A percentile compares a stretch with the other conserved stretches of the same genome.
These are phyloP conservation scores for Crotalus adamanteus DNA, from an alignment of 2,797 vertebrate genomes.

Conservation along the genomic window DNA sequence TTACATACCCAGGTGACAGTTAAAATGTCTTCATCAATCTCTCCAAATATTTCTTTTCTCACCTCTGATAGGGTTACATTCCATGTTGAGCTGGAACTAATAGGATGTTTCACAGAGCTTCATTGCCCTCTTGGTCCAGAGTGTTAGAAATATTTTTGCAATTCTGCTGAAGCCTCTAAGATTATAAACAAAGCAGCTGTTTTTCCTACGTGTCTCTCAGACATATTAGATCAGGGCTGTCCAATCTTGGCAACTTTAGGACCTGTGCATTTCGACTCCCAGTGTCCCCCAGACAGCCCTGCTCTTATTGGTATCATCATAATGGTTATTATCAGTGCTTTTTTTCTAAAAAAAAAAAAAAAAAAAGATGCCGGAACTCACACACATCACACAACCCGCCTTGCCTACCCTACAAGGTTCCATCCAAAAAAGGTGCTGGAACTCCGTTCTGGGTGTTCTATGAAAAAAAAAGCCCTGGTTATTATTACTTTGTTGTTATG, in stretches of 20 bases:
- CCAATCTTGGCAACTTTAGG: not conserved
- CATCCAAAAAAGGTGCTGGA: too few relatives aligned
- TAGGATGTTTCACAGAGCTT: slow-evolving; percentile 8
- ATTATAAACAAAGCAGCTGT: slow-evolving; percentile 18
- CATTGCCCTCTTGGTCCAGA: slow-evolving; percentile 37
- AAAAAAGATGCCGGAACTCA: too few relatives aligned
- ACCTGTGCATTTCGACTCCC: not conserved
- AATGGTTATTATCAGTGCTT: not conserved
- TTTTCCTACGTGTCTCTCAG: not conserved
- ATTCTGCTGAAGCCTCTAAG: slow-evolving; percentile 35
- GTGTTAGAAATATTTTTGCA: not conserved
- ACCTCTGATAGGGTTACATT: slow-evolving; percentile 44
- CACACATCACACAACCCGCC: too few relatives aligned
- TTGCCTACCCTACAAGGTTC: too few relatives aligned
- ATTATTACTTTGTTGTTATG: not conserved
- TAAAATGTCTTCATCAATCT: slow-evolving; percentile 19
- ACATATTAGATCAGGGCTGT: not conserved
- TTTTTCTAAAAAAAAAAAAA: too few relatives aligned
- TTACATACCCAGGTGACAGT: slow-evolving; percentile 38
- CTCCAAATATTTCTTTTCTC: slow-evolving; percentile 32
- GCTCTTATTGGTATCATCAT: not conserved
- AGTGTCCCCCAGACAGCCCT: not conserved
- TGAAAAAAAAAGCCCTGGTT: not conserved
- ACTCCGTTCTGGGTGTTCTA: too few relatives aligned
- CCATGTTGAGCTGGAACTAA: not conserved